These are phyloP conservation scores for Drosophila rubida DNA, from an alignment of 2,888 invertebrate species.

Conservation along the genomic window DNA sequence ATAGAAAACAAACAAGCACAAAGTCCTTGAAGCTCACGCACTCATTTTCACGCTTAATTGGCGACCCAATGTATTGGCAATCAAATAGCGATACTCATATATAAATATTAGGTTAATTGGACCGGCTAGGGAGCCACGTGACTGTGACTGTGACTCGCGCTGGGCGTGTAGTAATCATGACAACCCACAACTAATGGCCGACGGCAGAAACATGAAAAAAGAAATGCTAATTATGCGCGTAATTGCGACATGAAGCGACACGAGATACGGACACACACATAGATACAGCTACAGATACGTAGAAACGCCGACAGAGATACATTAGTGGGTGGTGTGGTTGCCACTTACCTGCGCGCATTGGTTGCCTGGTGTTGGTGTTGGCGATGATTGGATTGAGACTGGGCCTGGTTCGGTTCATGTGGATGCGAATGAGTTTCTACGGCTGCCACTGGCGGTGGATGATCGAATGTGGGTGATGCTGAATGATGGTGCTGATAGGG, in stretches of 20 bases:
- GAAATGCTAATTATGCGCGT: conserved; percentile 53
- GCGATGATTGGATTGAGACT: conserved; percentile 39
- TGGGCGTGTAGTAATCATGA: conserved; percentile 37
- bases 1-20: conserved; percentile 6
- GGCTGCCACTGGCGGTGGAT: conserved; percentile 28
- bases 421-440: conserved; percentile 47
- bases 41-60: conserved; percentile 14
- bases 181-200: conserved; percentile 25
- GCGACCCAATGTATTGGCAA: conserved; percentile 5
- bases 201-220: conserved; percentile 6
- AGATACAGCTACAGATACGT: conserved; percentile 2
- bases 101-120: conserved; percentile 19
- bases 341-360: conserved; percentile 81
- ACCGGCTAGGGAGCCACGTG: conserved; percentile 12
- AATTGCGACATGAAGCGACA: conserved; percentile 41
- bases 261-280: conserved; percentile 1
- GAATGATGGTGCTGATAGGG: conserved; percentile 17
- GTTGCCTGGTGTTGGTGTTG: conserved; percentile 67
- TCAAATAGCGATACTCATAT: conserved; percentile 18
- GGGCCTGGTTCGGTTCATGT: conserved; percentile 22
- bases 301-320: conserved; percentile 3
- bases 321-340: conserved; percentile 1
- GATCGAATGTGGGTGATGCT: conserved; percentile 29
- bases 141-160: background rate
- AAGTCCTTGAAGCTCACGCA: conserved; percentile 12